Percentiles rank a stretch among this genome's conserved stretches.
phyloP scores from a whole-genome alignment of 2,888 invertebrate species.

The Calephelis perditalis region DNA sequence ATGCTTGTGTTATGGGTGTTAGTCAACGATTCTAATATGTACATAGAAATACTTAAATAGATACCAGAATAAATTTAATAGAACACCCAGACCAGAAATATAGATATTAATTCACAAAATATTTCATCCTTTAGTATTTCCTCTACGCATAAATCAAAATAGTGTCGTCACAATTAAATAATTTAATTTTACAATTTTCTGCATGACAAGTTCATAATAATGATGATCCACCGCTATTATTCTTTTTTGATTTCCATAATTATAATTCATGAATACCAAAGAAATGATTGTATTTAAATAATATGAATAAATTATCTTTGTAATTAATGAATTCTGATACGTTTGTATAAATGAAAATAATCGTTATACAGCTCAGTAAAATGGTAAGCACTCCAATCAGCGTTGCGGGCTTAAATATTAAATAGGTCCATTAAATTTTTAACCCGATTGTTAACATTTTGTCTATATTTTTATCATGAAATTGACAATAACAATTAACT shows the following conservation, averaged over 20 bases:
- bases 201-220: slow-evolving; percentile 3
- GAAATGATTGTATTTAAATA: slow-evolving; percentile 5
- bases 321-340: slow-evolving; percentile 10
- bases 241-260: not conserved
- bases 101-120: too few species aligned
- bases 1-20: too few species aligned
- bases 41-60: too few species aligned
- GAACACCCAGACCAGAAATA: too few species aligned
- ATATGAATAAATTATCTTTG: slow-evolving; percentile 6
- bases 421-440: slow-evolving; percentile 1
- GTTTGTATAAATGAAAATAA: not conserved
- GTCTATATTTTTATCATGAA: too few species aligned
- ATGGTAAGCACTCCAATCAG: slow-evolving; percentile 1
- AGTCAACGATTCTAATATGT: too few species aligned
- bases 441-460: not conserved
- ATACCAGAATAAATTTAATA: too few species aligned
- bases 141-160: too few species aligned
- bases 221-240: not conserved
- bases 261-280: not conserved
- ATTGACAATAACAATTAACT: too few species aligned
- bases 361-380: not conserved
- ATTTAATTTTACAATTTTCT: not conserved
- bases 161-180: too few species aligned
- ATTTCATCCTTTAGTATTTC: too few species aligned
- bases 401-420: not conserved